Evolutionary conservation across 2,797 vertebrate species (phyloP).

Genomic region (Pelodytes ibericus): DNA sequence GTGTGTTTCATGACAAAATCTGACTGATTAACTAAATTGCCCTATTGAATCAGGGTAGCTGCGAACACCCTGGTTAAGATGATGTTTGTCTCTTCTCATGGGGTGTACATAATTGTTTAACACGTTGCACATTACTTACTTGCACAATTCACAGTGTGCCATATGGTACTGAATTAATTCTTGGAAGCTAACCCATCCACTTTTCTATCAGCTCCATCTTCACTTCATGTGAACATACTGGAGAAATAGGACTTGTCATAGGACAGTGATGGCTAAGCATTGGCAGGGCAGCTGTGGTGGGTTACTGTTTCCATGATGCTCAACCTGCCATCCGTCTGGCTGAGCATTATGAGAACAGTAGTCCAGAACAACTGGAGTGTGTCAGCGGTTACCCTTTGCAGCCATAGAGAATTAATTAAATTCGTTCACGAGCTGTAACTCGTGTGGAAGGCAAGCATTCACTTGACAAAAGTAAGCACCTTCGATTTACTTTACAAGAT

Average conservation of each 20-base stretch:
- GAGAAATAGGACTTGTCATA: slow-evolving; percentile 21
- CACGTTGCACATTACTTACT: slow-evolving; percentile 61
- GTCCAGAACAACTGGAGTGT: no score
- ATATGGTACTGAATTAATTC: slow-evolving; percentile 62
- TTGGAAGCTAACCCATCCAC: slow-evolving; percentile 48
- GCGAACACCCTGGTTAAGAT: background rate
- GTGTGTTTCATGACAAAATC: background rate
- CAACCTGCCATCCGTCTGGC: no score
- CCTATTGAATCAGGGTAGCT: background rate
- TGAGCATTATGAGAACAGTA: no score
- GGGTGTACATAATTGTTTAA: slow-evolving; percentile 50
- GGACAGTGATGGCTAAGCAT: slow-evolving; percentile 24
- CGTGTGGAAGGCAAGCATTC: background rate
- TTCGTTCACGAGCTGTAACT: background rate
- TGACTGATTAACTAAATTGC: background rate
- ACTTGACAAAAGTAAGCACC: slow-evolving; percentile 24
- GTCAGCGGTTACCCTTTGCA: no score
- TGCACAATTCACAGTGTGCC: slow-evolving; percentile 58
- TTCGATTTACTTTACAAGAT: slow-evolving; percentile 4
- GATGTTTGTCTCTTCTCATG: background rate
- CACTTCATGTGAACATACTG: slow-evolving; percentile 4
- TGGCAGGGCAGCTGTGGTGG: no score
- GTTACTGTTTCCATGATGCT: no score
- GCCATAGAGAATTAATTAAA: no score
- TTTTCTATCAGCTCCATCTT: slow-evolving; percentile 33